These are phyloP conservation scores for Otus sunia DNA, from an alignment of 2,113 vertebrate species.

Conservation along the genomic window DNA sequence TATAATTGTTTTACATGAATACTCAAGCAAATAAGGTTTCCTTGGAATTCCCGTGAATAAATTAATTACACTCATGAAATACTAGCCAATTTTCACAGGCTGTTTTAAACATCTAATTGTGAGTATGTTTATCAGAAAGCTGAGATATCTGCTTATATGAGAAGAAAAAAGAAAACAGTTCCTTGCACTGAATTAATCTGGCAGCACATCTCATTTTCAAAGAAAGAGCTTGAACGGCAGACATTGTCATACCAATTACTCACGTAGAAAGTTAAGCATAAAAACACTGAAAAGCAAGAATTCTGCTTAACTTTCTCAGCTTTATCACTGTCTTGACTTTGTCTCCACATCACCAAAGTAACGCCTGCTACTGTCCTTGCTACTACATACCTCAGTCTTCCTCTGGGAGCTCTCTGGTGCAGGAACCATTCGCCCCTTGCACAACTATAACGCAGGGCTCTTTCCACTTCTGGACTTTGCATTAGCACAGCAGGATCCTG, in stretches of 20 bases:
- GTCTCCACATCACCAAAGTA: neutral
- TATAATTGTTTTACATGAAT: neutral
- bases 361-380: neutral
- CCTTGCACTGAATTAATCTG: neutral
- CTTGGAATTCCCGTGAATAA: neutral
- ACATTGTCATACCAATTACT: neutral
- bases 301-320: neutral
- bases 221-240: neutral
- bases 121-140: neutral
- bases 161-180: neutral
- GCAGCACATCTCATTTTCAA: neutral
- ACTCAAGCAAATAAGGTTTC: neutral
- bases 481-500: neutral
- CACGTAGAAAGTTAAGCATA: neutral
- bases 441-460: neutral
- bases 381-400: neutral
- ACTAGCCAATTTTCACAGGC: neutral
- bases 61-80: neutral
- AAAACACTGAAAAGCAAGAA: neutral
- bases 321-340: neutral
- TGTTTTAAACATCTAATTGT: neutral
- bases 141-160: neutral
- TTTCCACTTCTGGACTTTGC: neutral
- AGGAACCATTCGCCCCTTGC: neutral
- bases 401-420: neutral